Evolutionary conservation across 2,888 invertebrate species (phyloP).

Genomic region (Aplocera efformata): DNA sequence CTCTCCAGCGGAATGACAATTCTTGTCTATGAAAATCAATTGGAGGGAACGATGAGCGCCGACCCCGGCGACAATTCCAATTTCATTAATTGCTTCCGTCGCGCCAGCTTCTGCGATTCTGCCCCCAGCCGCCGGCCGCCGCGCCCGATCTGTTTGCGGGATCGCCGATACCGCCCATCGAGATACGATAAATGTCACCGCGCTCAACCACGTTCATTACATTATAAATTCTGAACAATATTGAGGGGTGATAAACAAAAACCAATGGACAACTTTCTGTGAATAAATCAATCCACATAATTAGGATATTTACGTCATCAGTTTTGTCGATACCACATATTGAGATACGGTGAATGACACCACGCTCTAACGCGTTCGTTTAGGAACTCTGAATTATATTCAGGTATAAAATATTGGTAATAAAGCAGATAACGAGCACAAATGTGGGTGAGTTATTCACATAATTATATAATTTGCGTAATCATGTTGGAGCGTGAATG

Average conservation of each 20-base stretch:
- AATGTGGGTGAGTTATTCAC: no score
- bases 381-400: no score
- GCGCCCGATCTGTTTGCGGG: conserved; percentile 29
- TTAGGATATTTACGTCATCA: no score
- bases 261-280: no score
- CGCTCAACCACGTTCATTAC: conserved; percentile 13
- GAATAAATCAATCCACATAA: no score
- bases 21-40: conserved; percentile 75
- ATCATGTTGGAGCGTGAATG: no score
- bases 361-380: no score
- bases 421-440: no score
- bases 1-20: conserved; percentile 69
- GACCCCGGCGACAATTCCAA: conserved; percentile 62
- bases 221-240: conserved; percentile 8
- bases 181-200: conserved; percentile 25
- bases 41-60: conserved; percentile 58
- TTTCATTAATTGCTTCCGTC: conserved; percentile 70
- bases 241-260: conserved; percentile 2
- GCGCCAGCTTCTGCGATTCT: conserved; percentile 45
- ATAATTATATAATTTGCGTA: no score
- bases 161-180: conserved; percentile 24
- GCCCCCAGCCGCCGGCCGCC: conserved; percentile 33
- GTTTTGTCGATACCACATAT: no score
- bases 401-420: no score
- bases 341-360: no score